A percentile compares a stretch with the other conserved stretches of the same genome.
These are phyloP conservation scores for Eristalinus sepulchralis DNA, from an alignment of 2,888 invertebrate species.

Conservation along the genomic window DNA sequence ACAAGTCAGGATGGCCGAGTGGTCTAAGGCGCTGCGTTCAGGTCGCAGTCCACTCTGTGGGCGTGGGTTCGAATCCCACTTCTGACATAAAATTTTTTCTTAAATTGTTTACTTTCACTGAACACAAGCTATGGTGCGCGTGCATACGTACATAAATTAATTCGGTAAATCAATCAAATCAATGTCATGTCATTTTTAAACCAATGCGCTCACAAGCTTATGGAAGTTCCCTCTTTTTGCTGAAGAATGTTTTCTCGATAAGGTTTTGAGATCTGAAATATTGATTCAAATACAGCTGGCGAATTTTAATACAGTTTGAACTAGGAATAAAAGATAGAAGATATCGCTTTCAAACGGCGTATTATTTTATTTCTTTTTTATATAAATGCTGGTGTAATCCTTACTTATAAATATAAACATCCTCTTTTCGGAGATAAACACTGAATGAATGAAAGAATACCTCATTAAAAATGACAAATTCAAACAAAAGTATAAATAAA, in stretches of 20 bases:
- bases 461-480: not conserved
- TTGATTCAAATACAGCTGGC: too few relatives aligned
- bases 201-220: too few relatives aligned
- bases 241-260: too few relatives aligned
- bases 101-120: too few relatives aligned
- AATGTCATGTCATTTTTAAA: too few relatives aligned
- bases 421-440: not conserved
- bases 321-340: not conserved
- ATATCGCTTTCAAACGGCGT: not conserved
- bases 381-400: slow-evolving; percentile 35
- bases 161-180: too few relatives aligned
- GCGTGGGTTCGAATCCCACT: slow-evolving; percentile 81
- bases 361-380: slow-evolving; percentile 21
- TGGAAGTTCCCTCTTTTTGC: too few relatives aligned
- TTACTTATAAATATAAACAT: slow-evolving; percentile 11
- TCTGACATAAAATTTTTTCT: slow-evolving; percentile 77
- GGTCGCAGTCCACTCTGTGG: slow-evolving; percentile 72
- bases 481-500: not conserved
- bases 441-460: slow-evolving; percentile 17
- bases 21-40: slow-evolving; percentile 71
- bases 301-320: too few relatives aligned
- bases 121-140: too few relatives aligned
- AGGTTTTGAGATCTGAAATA: too few relatives aligned
- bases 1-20: slow-evolving; percentile 69
- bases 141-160: too few relatives aligned